Percentiles rank a stretch among this genome's conserved stretches.
These are phyloP conservation scores for Oasisia sp. DNA, from an alignment of 2,888 invertebrate genomes.

Conservation along the genomic window DNA sequence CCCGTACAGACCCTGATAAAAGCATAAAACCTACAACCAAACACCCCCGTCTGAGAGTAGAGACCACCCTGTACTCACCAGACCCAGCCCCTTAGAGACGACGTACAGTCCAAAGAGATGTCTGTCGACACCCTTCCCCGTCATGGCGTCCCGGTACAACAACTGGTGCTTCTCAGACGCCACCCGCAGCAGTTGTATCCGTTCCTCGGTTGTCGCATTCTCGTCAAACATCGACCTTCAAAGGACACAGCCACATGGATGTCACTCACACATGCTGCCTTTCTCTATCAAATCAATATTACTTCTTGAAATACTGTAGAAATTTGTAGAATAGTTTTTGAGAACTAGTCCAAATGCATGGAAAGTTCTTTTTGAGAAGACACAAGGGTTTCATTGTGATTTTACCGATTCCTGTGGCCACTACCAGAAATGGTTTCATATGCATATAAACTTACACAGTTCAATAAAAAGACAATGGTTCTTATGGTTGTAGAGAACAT, in stretches of 20 bases:
- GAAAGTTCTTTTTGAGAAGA: not conserved
- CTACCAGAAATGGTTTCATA: too few species aligned
- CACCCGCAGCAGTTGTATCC: slow-evolving; percentile 58
- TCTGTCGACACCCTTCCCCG: slow-evolving; percentile 67
- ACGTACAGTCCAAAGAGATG: slow-evolving; percentile 69
- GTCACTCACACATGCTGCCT: not conserved
- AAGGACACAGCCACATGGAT: not conserved
- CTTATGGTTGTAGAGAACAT: too few species aligned
- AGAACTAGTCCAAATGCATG: not conserved
- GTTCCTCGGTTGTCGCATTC: slow-evolving; percentile 54
- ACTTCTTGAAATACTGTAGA: too few species aligned
- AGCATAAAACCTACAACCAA: too few species aligned
- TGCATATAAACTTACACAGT: too few species aligned
- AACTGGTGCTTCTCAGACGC: slow-evolving; percentile 66
- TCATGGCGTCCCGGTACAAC: slow-evolving; percentile 68
- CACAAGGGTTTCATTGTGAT: not conserved
- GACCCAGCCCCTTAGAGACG: slow-evolving; percentile 66
- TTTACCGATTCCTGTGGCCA: not conserved
- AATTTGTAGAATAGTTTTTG: not conserved
- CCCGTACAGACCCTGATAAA: too few species aligned
- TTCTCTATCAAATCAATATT: too few species aligned
- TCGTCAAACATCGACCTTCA: slow-evolving; percentile 63
- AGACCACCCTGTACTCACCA: slow-evolving; percentile 60
- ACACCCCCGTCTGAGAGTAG: too few species aligned
- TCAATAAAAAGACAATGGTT: too few species aligned